These are phyloP conservation scores for Actinia tenebrosa DNA, from an alignment of 64 coral and sea anemone species.

Conservation along the genomic window DNA sequence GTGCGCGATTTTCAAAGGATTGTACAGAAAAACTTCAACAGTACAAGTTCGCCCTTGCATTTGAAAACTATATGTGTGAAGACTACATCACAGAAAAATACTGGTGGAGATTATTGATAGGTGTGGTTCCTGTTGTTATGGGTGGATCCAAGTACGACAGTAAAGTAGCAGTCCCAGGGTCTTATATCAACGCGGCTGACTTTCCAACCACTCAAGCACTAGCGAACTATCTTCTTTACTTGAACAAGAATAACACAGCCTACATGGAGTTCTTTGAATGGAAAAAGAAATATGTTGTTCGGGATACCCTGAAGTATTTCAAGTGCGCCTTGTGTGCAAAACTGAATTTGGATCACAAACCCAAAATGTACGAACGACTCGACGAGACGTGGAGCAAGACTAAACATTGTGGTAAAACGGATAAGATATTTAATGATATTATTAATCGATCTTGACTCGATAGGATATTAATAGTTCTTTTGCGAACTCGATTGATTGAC, in stretches of 20 bases:
- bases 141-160: constrained; percentile 48
- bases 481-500: too few relatives aligned
- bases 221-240: constrained; percentile 41
- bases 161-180: constrained; percentile 53
- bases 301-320: too few relatives aligned
- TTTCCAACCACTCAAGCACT: constrained; percentile 35
- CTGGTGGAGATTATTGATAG: constrained; percentile 38
- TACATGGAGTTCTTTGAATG: constrained; percentile 59
- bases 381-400: too few relatives aligned
- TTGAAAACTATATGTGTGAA: constrained; percentile 56
- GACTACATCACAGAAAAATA: constrained; percentile 75
- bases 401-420: too few relatives aligned
- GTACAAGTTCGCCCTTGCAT: constrained; percentile 52
- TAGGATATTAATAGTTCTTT: too few relatives aligned
- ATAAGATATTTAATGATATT: too few relatives aligned
- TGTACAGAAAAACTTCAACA: constrained; percentile 24
- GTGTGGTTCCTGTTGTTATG: constrained; percentile 46
- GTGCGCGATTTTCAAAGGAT: not conserved
- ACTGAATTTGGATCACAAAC: too few relatives aligned
- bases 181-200: constrained; percentile 59
- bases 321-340: not conserved
- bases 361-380: too few relatives aligned
- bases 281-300: constrained; percentile 37
- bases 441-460: too few relatives aligned
- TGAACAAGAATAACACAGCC: constrained; percentile 43